These are phyloP conservation scores for Meleagris gallopavo DNA, from an alignment of 2,113 vertebrate genomes.

Conservation along the genomic window DNA sequence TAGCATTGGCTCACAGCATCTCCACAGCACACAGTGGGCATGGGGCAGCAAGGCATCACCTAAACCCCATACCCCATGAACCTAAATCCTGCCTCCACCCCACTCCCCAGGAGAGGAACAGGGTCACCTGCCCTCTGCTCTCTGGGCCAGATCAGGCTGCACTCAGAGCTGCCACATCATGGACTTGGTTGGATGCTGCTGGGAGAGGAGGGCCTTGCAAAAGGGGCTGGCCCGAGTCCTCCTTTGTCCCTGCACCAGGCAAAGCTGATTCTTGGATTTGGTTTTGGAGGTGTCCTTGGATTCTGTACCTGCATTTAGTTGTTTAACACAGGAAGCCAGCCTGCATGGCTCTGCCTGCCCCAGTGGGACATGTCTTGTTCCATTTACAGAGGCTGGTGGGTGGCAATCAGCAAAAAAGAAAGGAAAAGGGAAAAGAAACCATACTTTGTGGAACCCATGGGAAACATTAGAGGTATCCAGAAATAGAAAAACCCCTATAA, in stretches of 20 bases:
- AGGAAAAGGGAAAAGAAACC: constrained; percentile 5
- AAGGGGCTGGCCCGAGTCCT: background rate
- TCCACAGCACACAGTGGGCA: background rate
- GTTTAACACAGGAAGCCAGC: background rate
- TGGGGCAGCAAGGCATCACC: background rate
- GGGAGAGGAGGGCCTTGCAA: background rate
- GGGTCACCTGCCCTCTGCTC: background rate
- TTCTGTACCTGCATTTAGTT: background rate
- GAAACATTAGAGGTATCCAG: constrained; percentile 52
- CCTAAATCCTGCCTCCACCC: background rate
- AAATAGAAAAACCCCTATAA: constrained; percentile 62
- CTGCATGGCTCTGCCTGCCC: background rate
- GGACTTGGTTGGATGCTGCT: background rate
- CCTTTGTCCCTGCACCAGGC: background rate
- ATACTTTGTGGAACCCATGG: constrained; percentile 17
- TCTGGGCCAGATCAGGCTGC: background rate
- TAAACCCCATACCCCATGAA: accelerated
- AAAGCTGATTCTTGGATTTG: background rate
- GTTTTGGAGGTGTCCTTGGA: background rate
- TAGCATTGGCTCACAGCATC: background rate
- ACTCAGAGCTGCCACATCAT: background rate
- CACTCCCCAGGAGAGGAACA: background rate
- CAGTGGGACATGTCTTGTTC: constrained; percentile 33
- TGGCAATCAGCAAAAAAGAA: constrained; percentile 62
- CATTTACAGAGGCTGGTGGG: constrained; percentile 64